Percentiles rank a stretch among this genome's conserved stretches.
Conservation (phyloP, 2,888 invertebrate species). For the Serripes groenlandicus region DNA sequence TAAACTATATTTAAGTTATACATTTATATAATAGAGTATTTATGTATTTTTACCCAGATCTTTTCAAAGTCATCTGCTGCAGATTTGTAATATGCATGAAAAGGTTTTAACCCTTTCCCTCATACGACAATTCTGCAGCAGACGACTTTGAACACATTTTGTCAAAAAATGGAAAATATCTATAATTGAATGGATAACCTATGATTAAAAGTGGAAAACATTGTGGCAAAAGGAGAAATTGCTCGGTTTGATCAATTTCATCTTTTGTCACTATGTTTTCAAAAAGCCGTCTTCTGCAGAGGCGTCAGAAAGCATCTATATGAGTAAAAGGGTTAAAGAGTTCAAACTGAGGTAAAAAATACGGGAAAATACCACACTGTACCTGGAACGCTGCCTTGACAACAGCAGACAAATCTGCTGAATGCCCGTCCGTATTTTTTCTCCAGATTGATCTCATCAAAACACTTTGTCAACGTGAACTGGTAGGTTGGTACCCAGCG, state of each 20-base stretch:
- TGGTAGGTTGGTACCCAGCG: conserved; percentile 65
- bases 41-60: too few species aligned
- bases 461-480: conserved; percentile 56
- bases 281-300: too few species aligned
- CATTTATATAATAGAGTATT: too few species aligned
- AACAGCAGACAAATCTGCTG: conserved; percentile 47
- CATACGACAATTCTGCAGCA: not conserved
- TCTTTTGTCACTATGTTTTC: too few species aligned
- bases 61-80: too few species aligned
- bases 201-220: not conserved
- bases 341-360: not conserved
- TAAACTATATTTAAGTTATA: not conserved
- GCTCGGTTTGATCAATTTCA: not conserved
- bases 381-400: conserved; percentile 46
- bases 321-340: not conserved
- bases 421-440: conserved; percentile 45
- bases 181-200: too few species aligned
- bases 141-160: not conserved
- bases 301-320: not conserved
- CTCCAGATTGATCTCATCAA: conserved; percentile 26
- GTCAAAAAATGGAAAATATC: too few species aligned
- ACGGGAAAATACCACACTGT: not conserved
- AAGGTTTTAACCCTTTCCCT: not conserved
- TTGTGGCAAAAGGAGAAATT: not conserved
- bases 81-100: too few species aligned